Percentiles rank a stretch among this genome's conserved stretches.
These are phyloP conservation scores for Gryllus longicercus DNA, from an alignment of 2,888 invertebrate genomes.

Conservation along the genomic window DNA sequence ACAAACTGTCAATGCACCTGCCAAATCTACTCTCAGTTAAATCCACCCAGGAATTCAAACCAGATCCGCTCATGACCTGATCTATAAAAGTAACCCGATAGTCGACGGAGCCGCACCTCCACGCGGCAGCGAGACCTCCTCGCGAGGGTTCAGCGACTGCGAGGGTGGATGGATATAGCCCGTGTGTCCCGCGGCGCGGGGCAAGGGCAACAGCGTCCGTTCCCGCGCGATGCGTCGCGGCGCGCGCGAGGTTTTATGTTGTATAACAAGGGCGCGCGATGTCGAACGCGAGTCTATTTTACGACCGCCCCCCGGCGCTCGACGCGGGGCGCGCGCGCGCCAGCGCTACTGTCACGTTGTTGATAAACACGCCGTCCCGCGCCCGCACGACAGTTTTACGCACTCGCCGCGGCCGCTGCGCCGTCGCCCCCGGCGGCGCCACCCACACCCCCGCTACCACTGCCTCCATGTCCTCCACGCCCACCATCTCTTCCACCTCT, in stretches of 20 bases:
- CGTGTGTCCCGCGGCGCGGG: neutral
- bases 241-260: neutral
- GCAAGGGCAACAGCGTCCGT: neutral
- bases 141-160: neutral
- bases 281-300: constrained; percentile 17
- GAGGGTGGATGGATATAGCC: neutral
- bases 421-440: neutral
- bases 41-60: too few species aligned
- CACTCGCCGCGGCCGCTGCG: neutral
- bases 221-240: neutral
- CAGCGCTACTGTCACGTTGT: neutral
- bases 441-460: neutral
- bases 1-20: too few species aligned
- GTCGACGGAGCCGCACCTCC: too few species aligned
- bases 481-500: too few species aligned
- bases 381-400: constrained; percentile 7
- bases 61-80: too few species aligned
- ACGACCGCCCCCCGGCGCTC: neutral
- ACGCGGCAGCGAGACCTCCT: too few species aligned
- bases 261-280: constrained; percentile 17
- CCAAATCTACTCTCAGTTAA: too few species aligned
- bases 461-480: neutral
- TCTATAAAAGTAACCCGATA: too few species aligned
- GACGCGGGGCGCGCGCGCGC: neutral
- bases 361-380: neutral